phyloP scores from a whole-genome alignment of 2,113 vertebrate species.

The Otis tarda region DNA sequence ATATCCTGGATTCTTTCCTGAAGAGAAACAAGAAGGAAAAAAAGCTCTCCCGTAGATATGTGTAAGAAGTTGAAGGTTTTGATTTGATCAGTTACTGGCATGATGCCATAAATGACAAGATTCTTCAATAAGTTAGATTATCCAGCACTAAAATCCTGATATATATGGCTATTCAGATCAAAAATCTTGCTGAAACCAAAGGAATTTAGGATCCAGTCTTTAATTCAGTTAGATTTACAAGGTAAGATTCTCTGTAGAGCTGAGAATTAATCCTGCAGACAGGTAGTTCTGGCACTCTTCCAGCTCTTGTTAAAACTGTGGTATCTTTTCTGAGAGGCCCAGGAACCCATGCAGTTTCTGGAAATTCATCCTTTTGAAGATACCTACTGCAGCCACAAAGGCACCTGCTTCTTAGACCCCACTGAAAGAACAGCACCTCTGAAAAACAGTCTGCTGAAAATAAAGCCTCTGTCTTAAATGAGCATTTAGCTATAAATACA shows the following conservation, averaged over 20 bases:
- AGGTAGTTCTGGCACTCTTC: background rate
- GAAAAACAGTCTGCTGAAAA: background rate
- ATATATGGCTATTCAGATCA: background rate
- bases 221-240: constrained; percentile 43
- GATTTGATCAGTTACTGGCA: background rate
- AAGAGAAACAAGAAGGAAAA: background rate
- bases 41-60: background rate
- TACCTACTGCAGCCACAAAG: background rate
- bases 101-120: background rate
- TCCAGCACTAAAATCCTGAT: constrained; percentile 3
- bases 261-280: constrained; percentile 11
- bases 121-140: constrained; percentile 12
- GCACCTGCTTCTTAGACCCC: background rate
- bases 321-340: background rate
- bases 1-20: background rate
- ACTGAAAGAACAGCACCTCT: background rate
- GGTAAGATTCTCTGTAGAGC: background rate
- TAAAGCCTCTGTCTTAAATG: background rate
- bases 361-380: background rate
- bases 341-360: background rate
- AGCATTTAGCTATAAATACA: background rate
- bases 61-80: constrained; percentile 4
- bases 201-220: constrained; percentile 39
- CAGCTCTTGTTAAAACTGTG: background rate
- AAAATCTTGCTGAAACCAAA: constrained; percentile 28